These are phyloP conservation scores for Chascanopsetta lugubris DNA, from an alignment of 2,113 vertebrate species.

Conservation along the genomic window DNA sequence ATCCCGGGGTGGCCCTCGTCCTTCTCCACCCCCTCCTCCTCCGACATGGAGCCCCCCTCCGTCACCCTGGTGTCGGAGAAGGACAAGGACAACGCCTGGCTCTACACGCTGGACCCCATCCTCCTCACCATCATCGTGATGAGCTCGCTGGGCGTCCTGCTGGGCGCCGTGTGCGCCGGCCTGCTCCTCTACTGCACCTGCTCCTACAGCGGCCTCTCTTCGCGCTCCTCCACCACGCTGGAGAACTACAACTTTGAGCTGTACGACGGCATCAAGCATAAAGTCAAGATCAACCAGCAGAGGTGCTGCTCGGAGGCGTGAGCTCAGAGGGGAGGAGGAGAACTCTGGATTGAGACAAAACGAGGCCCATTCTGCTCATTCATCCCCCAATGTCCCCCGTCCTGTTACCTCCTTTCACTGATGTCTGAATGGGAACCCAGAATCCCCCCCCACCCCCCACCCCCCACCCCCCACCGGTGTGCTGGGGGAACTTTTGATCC, in stretches of 20 bases:
- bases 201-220: conserved; percentile 91
- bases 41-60: conserved; percentile 72
- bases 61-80: conserved; percentile 86
- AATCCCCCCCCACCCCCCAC: conserved; percentile 22
- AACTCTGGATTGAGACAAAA: conserved; percentile 9
- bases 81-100: conserved; percentile 90
- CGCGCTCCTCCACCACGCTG: conserved; percentile 94
- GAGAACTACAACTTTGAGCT: conserved; percentile 99
- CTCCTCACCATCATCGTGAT: conserved; percentile 99
- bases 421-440: conserved; percentile 58
- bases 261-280: conserved; percentile 97
- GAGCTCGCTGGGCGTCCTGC: conserved; percentile 93
- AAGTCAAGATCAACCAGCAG: conserved; percentile 98
- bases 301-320: conserved; percentile 97
- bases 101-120: conserved; percentile 95
- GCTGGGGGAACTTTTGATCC: conserved; percentile 41
- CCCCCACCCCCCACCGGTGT: conserved; percentile 23
- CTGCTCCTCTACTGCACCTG: conserved; percentile 97
- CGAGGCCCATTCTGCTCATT: conserved; percentile 55
- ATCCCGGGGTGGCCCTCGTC: conserved; percentile 73
- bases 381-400: conserved; percentile 19
- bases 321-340: conserved; percentile 53
- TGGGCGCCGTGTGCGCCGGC: conserved; percentile 93
- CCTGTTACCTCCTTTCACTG: conserved; percentile 37
- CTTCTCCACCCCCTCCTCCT: conserved; percentile 75